Percentiles rank a stretch among this genome's conserved stretches.
These are phyloP conservation scores for Seriola aureovittata DNA, from an alignment of 2,113 vertebrate species.

Conservation along the genomic window DNA sequence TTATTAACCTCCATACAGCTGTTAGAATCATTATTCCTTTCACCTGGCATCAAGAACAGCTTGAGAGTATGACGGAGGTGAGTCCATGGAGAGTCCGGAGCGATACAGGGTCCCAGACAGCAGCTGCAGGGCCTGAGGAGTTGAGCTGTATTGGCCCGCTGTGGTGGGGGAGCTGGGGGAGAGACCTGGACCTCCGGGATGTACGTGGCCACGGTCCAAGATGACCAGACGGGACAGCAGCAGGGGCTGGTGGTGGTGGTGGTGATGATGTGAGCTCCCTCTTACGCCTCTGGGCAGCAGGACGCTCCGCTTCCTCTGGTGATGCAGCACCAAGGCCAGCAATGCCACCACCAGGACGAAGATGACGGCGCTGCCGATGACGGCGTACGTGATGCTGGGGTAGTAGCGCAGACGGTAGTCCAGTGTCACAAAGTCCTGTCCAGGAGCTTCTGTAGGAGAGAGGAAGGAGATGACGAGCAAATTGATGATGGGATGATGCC, in stretches of 20 bases:
- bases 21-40: not conserved
- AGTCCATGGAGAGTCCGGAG: conserved; percentile 85
- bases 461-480: conserved; percentile 10
- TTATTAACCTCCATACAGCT: conserved; percentile 2
- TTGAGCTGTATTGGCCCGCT: conserved; percentile 88
- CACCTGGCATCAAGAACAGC: conserved; percentile 95
- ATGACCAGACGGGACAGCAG: conserved; percentile 96
- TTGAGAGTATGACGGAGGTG: conserved; percentile 95
- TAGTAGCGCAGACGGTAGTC: conserved; percentile 95
- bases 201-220: conserved; percentile 89
- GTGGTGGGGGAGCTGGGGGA: conserved; percentile 85
- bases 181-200: conserved; percentile 62
- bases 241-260: conserved; percentile 92
- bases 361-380: conserved; percentile 95
- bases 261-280: conserved; percentile 71
- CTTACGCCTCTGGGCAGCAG: conserved; percentile 88
- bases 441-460: conserved; percentile 88
- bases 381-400: conserved; percentile 96
- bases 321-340: conserved; percentile 93
- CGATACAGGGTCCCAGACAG: conserved; percentile 88
- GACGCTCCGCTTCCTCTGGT: conserved; percentile 95
- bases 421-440: conserved; percentile 92
- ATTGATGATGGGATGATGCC: conserved; percentile 5
- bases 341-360: conserved; percentile 95
- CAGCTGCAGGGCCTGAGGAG: conserved; percentile 90